phyloP scores from a whole-genome alignment of 2,888 invertebrate species.

The Eristalinus aeneus region DNA sequence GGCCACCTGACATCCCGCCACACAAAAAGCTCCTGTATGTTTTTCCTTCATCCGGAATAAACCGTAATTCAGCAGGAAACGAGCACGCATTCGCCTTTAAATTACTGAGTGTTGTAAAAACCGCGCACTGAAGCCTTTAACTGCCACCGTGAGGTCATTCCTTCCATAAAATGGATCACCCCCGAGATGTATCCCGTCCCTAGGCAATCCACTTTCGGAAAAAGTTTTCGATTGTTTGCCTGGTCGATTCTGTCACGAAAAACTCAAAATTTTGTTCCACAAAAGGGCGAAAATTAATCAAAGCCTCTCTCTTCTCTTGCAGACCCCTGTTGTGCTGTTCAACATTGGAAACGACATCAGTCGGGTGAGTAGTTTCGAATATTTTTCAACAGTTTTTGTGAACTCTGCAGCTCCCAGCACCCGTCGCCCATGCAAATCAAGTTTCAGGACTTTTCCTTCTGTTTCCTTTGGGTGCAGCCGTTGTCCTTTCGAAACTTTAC shows the following conservation, averaged over 20 bases:
- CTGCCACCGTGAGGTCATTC: neutral
- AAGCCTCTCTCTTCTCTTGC: neutral
- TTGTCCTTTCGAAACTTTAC: constrained; percentile 26
- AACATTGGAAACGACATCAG: neutral
- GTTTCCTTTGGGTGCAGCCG: neutral
- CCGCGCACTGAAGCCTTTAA: neutral
- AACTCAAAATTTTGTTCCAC: neutral
- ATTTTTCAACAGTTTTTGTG: neutral
- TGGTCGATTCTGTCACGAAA: too few species aligned
- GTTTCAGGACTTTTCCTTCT: neutral
- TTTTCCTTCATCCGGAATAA: neutral
- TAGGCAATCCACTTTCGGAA: too few species aligned
- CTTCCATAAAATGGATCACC: too few species aligned
- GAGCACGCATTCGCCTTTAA: neutral
- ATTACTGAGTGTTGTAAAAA: neutral
- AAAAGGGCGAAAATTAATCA: neutral
- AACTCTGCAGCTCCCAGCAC: neutral
- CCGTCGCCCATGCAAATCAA: neutral
- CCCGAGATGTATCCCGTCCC: too few species aligned
- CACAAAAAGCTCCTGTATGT: neutral
- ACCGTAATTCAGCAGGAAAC: neutral
- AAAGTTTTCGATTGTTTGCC: too few species aligned
- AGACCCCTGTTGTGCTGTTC: neutral
- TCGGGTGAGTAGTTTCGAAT: neutral
- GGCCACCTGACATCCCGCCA: neutral